phyloP scores from a whole-genome alignment of 2,888 invertebrate genomes.

The Rhamphomyia laevipes region DNA sequence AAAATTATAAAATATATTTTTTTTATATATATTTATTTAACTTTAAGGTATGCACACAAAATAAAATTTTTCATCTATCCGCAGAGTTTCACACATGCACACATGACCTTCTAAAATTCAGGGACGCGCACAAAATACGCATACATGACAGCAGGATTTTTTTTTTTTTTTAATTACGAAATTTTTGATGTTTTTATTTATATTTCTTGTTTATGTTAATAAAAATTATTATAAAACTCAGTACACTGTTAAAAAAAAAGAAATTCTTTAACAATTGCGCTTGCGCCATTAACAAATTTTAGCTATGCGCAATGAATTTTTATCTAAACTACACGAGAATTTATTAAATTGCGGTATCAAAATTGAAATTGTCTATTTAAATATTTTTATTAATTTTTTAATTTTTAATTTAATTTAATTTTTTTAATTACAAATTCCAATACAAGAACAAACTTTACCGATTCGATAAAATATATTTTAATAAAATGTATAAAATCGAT shows the following conservation, averaged over 20 bases:
- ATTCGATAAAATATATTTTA: too few relatives aligned
- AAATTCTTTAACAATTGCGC: neutral
- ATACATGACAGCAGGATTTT: too few relatives aligned
- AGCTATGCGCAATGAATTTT: neutral
- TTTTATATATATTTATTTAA: too few relatives aligned
- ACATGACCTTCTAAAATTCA: too few relatives aligned
- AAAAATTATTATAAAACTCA: too few relatives aligned
- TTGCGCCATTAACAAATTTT: neutral
- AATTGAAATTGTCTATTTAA: constrained; percentile 3
- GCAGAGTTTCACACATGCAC: too few relatives aligned
- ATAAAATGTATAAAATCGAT: too few relatives aligned
- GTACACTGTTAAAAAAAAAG: neutral
- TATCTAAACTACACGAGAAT: constrained; percentile 4
- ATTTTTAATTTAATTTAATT: neutral
- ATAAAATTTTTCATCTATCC: too few relatives aligned
- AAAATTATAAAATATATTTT: too few relatives aligned
- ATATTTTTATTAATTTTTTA: neutral
- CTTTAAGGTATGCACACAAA: too few relatives aligned
- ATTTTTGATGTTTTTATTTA: constrained; percentile 1
- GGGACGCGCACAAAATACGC: too few relatives aligned
- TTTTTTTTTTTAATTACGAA: neutral
- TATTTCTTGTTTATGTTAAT: neutral
- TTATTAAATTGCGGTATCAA: constrained; percentile 7
- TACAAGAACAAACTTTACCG: neutral
- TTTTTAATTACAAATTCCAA: neutral